These are phyloP conservation scores for Montipora foliosa DNA, from an alignment of 64 coral and sea anemone genomes.

Conservation along the genomic window DNA sequence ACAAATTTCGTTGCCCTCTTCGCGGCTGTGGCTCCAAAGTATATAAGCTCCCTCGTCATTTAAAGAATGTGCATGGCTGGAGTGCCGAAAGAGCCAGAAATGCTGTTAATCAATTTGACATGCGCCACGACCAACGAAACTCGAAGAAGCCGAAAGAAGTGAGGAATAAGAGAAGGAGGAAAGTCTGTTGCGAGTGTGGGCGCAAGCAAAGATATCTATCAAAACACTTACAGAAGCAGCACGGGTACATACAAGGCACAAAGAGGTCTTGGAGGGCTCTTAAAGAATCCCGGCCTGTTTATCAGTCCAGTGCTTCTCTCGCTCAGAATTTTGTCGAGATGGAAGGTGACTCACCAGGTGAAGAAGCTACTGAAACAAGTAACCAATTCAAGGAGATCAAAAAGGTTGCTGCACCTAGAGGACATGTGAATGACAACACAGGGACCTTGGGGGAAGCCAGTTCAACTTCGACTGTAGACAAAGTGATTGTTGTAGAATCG, in stretches of 20 bases:
- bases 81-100: neutral
- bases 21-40: neutral
- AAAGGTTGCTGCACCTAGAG: neutral
- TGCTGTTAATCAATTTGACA: constrained; percentile 24
- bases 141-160: neutral
- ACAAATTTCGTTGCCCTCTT: constrained; percentile 24
- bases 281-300: constrained; percentile 17
- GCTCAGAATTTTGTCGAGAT: neutral
- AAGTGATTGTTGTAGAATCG: neutral
- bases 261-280: neutral
- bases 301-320: neutral
- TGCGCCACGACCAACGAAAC: constrained; percentile 25
- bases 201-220: constrained; percentile 28
- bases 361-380: neutral
- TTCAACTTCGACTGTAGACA: neutral
- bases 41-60: neutral
- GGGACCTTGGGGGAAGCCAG: neutral
- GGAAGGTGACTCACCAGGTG: neutral
- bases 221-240: constrained; percentile 1
- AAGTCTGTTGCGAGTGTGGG: neutral
- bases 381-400: neutral
- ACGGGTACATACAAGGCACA: neutral
- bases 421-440: neutral
- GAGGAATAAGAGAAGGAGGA: neutral
- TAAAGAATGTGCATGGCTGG: constrained; percentile 25